Evolutionary conservation across 2,797 vertebrate genomes (phyloP), one percentile per base, ranked within the genome.

Genomic region (Gymnothorax reevesii): DNA sequence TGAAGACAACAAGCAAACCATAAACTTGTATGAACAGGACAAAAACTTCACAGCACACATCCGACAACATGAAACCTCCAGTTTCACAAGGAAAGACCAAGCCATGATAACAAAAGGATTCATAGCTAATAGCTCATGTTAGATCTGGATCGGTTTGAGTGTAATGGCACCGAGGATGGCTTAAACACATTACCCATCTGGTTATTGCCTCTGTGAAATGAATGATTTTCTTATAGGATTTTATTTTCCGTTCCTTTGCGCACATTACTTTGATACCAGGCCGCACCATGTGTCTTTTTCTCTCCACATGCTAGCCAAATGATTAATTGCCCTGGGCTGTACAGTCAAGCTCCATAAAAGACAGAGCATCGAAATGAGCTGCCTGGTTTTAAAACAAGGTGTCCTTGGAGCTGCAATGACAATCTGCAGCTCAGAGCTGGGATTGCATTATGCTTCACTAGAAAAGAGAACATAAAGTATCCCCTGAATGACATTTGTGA

Each of bases 271-370:
- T 22, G 54, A 84, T 80, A 84, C 73, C 75, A 20, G 20, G 75
- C 25, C 83, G 77, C 52, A 62, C 86, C 33, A 66, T 84, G 57
- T 69, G 69, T 84, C 84, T 86, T 49, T 42, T n/a, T 85, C 27
- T 75, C 33, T 86, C 89, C 87, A 89, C 87, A 80, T 87, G 90
- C 85, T 87, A 89, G 86, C 84, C 83, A 87, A 88, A 89, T 90
- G 88, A 91, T 92, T 90, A 89, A 92, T 91, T 86, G 86, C 87
- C 84, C 85, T 82, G 71, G 85, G 89, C 89, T 88, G 88, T 85
- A 90, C 88, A 88, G 88, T 91, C 91, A 88, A 89, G 89, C 86
- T 87, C 84, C 82, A 88, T 71, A 88, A 84, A 84, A 87, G 82
- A 84, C 73, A 83, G 82, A 88, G 80, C 87, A 88, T 89, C 85